These are phyloP conservation scores for Bufo bufo DNA, from an alignment of 2,113 vertebrate species.

Conservation along the genomic window DNA sequence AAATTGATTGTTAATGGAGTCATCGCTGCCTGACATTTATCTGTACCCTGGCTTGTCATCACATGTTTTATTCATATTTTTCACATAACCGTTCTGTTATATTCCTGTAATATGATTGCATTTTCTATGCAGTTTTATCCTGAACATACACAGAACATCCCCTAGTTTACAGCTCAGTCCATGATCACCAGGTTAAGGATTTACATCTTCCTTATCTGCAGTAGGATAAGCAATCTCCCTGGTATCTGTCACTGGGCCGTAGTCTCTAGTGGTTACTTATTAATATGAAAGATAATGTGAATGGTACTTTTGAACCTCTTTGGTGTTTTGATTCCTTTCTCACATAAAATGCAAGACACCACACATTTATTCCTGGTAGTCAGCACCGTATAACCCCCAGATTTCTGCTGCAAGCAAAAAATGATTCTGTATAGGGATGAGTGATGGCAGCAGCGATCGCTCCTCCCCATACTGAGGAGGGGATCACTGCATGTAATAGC, in stretches of 20 bases:
- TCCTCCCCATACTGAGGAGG: too few relatives aligned
- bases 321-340: neutral
- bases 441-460: too few relatives aligned
- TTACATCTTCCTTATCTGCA: conserved; percentile 22
- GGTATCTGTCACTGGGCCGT: neutral
- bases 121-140: neutral
- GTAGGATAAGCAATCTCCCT: conserved; percentile 23
- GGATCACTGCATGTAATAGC: too few relatives aligned
- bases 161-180: conserved; percentile 31
- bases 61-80: neutral
- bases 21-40: neutral
- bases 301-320: conserved; percentile 28
- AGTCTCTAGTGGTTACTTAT: conserved; percentile 36
- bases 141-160: neutral
- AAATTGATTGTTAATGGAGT: too few relatives aligned
- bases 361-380: neutral
- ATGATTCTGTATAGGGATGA: too few relatives aligned
- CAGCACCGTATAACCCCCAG: too few relatives aligned
- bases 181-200: conserved; percentile 20
- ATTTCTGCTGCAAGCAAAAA: too few relatives aligned
- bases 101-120: neutral
- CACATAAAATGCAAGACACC: neutral
- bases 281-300: conserved; percentile 11
- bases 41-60: neutral
- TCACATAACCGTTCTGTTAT: neutral